Evolutionary conservation across 1,140 invertebrate genomes (phyloP).

Genomic region (Cotesia chilonis): DNA sequence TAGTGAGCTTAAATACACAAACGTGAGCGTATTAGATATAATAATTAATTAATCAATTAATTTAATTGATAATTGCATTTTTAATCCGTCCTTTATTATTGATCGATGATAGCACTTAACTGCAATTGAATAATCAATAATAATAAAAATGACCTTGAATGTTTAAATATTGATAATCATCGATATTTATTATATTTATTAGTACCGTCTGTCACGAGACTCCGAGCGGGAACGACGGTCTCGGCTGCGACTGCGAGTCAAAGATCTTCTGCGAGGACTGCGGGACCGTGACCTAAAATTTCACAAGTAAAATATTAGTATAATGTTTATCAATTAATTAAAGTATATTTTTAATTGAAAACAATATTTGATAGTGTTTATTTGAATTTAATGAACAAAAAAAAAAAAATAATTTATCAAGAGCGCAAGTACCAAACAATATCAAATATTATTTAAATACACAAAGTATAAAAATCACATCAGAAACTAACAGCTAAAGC

Average conservation of each 20-base stretch:
- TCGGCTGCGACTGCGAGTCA: conserved; percentile 62
- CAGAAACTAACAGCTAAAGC: too few species aligned
- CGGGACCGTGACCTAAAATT: conserved; percentile 63
- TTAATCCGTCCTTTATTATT: too few species aligned
- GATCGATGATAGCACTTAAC: too few species aligned
- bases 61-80: too few species aligned
- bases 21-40: conserved; percentile 15
- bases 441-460: conserved; percentile 10
- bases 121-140: too few species aligned
- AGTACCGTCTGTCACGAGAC: conserved; percentile 66
- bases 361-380: conserved; percentile 31
- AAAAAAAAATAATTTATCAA: too few species aligned
- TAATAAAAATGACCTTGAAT: background rate
- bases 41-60: conserved; percentile 16
- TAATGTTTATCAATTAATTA: conserved; percentile 37
- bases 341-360: background rate
- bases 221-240: conserved; percentile 64
- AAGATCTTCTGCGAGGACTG: conserved; percentile 61
- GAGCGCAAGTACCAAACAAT: background rate
- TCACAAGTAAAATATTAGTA: conserved; percentile 43
- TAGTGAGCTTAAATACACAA: too few species aligned
- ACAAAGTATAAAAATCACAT: too few species aligned
- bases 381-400: conserved; percentile 30
- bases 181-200: conserved; percentile 5
- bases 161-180: background rate